These are phyloP conservation scores for Denticeps clupeoides DNA, from an alignment of 2,797 vertebrate genomes.

Conservation along the genomic window DNA sequence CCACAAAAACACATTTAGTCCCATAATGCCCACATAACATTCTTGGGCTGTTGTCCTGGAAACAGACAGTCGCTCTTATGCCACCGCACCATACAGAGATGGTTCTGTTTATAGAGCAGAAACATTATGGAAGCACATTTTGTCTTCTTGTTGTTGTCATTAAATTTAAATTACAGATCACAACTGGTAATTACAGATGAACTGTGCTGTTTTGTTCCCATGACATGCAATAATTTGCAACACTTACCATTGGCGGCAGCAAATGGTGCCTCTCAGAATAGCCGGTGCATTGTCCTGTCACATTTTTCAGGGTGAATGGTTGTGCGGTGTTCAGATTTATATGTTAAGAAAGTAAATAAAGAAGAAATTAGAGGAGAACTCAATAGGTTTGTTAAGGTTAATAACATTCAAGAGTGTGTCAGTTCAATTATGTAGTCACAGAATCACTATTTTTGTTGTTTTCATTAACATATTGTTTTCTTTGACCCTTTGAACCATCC, in stretches of 20 bases:
- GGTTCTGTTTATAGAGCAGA: slow-evolving; percentile 1
- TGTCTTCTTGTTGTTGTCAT: slow-evolving; percentile 1
- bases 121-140: background rate
- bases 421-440: too few relatives aligned
- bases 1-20: background rate
- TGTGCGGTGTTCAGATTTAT: background rate
- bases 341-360: too few relatives aligned
- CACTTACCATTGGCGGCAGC: background rate
- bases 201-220: background rate
- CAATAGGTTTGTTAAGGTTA: too few relatives aligned
- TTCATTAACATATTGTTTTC: too few relatives aligned
- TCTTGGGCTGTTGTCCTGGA: slow-evolving; percentile 15
- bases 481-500: too few relatives aligned
- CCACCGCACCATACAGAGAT: slow-evolving; percentile 11
- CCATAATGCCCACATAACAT: background rate
- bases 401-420: too few relatives aligned
- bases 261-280: background rate
- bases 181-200: background rate
- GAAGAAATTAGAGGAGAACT: too few relatives aligned
- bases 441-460: too few relatives aligned
- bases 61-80: slow-evolving; percentile 12
- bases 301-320: background rate
- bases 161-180: slow-evolving; percentile 1
- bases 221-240: background rate
- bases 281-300: background rate